Evolutionary conservation across 2,797 vertebrate species (phyloP), one percentile per base, ranked within the genome.

Genomic region (Apodemus agrarius): DNA sequence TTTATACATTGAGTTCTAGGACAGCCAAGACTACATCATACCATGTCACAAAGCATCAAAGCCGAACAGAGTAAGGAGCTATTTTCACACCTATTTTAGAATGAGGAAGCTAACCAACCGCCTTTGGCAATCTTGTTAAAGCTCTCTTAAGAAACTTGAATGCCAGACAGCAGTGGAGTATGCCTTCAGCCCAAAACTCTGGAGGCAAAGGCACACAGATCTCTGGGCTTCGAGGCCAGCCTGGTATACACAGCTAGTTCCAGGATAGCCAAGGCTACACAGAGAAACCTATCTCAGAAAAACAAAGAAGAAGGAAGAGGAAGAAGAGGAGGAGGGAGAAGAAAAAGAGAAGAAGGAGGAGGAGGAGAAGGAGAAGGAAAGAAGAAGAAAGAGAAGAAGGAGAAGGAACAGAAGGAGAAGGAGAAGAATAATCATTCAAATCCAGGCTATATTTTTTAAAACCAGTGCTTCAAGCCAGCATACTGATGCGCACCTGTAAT

Each of bases 91-190:
- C 61, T 26, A 69, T 80, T 91, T 97, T 95, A 90, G 29, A 7
- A 92, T 87, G 13, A 92, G 17, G 67, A 88, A 88, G 93, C 59
- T 75, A 26, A 86, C 57, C 72, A 31, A 82, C 57, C 65, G 43
- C 37, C 12, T 90, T 94, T 85, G 26, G 40, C 79, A 90, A 93
- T 92, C 31, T 80, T 95, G 74, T 75, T 79, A 49, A 92, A 92
- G 59, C 72, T 95, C 81, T 74, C 63, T 34, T 17, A 82, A 92
- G 46, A 88, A 95, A 46, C 40, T 94, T 89, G 61, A 85, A 75
- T 43, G 69, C 43, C 46, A 57, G 46, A 46, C 46, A 4, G 46
- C 22, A 22, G 21, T 40, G 72, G 21, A 4, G 4, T 37, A 24
- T 11, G 37, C 21, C 37, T 43, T 75, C 43, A 75, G 4, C 37